A percentile compares a stretch with the other conserved stretches of the same genome.
Conservation (phyloP, 2,113 vertebrate genomes). For the Trogon surrucura region DNA sequence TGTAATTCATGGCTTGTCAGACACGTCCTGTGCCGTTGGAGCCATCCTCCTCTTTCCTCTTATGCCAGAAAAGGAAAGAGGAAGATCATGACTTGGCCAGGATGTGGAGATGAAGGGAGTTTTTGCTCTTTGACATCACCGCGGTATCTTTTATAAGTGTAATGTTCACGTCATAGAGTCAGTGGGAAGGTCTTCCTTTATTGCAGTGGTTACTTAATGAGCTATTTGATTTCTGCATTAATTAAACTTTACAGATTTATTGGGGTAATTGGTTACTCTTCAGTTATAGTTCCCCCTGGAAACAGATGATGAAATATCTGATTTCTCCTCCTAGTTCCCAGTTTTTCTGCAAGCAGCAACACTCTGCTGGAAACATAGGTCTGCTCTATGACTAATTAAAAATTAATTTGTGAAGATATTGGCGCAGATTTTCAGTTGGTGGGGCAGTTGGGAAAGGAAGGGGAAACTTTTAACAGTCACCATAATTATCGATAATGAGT, state of each 20-base stretch:
- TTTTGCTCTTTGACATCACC: neutral
- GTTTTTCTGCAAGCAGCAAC: slow-evolving; percentile 26
- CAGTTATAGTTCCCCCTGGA: neutral
- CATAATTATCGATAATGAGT: slow-evolving; percentile 56
- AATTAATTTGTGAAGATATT: slow-evolving; percentile 36
- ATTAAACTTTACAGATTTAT: neutral
- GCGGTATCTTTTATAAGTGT: neutral
- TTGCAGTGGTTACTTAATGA: neutral
- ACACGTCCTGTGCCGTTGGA: neutral
- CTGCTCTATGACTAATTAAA: slow-evolving; percentile 65
- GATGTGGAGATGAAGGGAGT: neutral
- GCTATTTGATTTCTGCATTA: neutral
- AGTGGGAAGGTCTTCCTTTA: neutral
- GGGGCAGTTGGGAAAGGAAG: slow-evolving; percentile 2
- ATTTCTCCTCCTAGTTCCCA: neutral
- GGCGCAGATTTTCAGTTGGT: slow-evolving; percentile 49
- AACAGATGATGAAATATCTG: neutral
- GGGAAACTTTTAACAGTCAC: slow-evolving; percentile 40
- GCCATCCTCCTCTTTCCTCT: neutral
- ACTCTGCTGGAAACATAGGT: slow-evolving; percentile 1
- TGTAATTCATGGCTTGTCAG: slow-evolving; percentile 9
- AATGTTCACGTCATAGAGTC: neutral
- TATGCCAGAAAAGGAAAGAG: neutral
- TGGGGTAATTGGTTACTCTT: slow-evolving; percentile 10
- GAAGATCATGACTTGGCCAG: neutral